Base-by-base conservation (phyloP, 2,113 vertebrate species). In the Monopterus albus region DNA sequence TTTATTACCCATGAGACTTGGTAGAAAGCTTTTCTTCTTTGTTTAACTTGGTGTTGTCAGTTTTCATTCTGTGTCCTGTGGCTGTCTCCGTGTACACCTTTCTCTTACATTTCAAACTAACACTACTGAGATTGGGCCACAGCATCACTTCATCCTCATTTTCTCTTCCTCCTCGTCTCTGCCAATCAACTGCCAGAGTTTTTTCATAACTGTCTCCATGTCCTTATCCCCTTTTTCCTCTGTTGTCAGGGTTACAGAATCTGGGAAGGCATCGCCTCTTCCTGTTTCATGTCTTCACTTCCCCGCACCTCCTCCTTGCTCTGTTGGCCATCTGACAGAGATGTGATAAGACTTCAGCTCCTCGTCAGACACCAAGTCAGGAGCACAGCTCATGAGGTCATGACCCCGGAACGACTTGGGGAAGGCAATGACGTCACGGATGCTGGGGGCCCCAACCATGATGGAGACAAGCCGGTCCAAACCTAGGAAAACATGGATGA, bases 371-470 rank as follows among this genome's bases (percentile, higher is more conserved):
- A 98, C 75, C 0, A 84, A 90, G 82, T 95, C 95, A 17, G 98
- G 98, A 45, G 96, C 95, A 0, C 23, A 88, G 86, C 95, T 95
- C 98, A 99, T 98, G 68, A 98, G 90, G 89, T 99, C 97, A 6
- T 94, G 92, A 71, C 97, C 98, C 14, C 90, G 93, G 85, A 95
- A 95, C 9, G 98, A 98, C 78, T 99, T 99, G 2, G 98, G 98
- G 82, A 99, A 99, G 62, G 98, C 97, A 23, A 99, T 98, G 78
- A 99, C 98, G 0, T 99, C 98, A 65, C 98, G 93, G 85, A 99
- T 99, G 85, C 94, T 98, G 25, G 91, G 75, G 38, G 96, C 93
- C 0, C 94, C 92, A 6, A 95, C 94, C 1, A 98, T 85, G 42
- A 98, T 93, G 75, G 96, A 95, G 13, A 98, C 89, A 50, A 99